Evolutionary conservation across 2,113 vertebrate species (phyloP).

Genomic region (Centrocercus urophasianus): DNA sequence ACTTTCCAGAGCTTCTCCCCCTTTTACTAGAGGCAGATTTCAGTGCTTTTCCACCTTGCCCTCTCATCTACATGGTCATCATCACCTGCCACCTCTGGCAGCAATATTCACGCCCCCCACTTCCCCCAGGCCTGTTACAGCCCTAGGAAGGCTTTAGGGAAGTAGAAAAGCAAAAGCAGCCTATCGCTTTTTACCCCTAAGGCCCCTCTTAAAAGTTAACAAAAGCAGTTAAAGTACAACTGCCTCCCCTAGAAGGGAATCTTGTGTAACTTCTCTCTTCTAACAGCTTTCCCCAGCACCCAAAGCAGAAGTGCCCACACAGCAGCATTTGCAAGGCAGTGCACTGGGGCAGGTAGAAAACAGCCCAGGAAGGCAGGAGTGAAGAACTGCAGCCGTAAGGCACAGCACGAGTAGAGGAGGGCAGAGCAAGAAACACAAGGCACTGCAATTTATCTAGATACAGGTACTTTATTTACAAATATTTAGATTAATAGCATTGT

Average conservation of each 20-base stretch:
- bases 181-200: accelerated
- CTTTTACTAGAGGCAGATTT: accelerated
- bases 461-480: slow-evolving; percentile 94
- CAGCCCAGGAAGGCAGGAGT: not conserved
- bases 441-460: slow-evolving; percentile 81
- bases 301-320: accelerated
- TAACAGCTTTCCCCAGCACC: not conserved
- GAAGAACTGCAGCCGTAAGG: not conserved
- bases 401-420: not conserved
- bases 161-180: not conserved
- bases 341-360: not conserved
- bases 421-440: slow-evolving; percentile 26
- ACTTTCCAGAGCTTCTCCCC: accelerated
- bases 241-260: not conserved
- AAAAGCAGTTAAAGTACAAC: no score
- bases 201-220: not conserved
- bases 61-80: not conserved
- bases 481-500: slow-evolving; percentile 91
- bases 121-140: accelerated
- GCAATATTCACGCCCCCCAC: no score
- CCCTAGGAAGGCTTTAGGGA: accelerated
- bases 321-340: not conserved
- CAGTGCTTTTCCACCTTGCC: accelerated
- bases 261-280: not conserved
- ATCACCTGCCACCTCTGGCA: not conserved